Conservation (phyloP, 2,797 vertebrate species). For the Phylloscopus collybita region DNA sequence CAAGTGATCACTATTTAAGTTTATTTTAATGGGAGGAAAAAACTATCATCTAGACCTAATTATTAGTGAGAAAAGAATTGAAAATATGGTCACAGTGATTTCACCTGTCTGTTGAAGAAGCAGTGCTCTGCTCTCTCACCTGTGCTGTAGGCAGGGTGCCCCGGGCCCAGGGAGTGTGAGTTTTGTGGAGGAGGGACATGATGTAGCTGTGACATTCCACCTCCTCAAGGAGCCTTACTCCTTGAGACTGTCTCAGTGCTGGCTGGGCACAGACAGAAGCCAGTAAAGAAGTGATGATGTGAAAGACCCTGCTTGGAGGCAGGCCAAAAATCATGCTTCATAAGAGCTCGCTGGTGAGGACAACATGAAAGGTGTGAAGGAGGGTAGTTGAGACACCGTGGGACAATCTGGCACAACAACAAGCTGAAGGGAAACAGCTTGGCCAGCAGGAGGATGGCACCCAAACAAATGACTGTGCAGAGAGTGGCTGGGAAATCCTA, state of each 20-base stretch:
- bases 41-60: neutral
- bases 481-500: neutral
- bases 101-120: neutral
- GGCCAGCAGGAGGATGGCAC: constrained; percentile 44
- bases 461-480: constrained; percentile 52
- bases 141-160: neutral
- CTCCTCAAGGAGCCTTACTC: neutral
- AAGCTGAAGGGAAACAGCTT: constrained; percentile 51
- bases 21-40: constrained; percentile 35
- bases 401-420: constrained; percentile 6
- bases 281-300: constrained; percentile 7
- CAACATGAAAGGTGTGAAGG: constrained; percentile 15
- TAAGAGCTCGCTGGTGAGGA: neutral
- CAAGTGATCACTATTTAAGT: neutral
- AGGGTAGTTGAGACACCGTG: neutral
- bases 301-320: constrained; percentile 26
- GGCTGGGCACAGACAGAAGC: neutral
- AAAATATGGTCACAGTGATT: neutral
- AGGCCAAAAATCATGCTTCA: constrained; percentile 1
- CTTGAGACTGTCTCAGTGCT: neutral
- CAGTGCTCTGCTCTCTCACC: neutral
- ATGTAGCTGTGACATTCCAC: neutral
- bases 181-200: neutral
- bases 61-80: constrained; percentile 8
- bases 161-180: neutral